Evolutionary conservation across 2,888 invertebrate species (phyloP).

Genomic region (Drosophila fulvimacula): DNA sequence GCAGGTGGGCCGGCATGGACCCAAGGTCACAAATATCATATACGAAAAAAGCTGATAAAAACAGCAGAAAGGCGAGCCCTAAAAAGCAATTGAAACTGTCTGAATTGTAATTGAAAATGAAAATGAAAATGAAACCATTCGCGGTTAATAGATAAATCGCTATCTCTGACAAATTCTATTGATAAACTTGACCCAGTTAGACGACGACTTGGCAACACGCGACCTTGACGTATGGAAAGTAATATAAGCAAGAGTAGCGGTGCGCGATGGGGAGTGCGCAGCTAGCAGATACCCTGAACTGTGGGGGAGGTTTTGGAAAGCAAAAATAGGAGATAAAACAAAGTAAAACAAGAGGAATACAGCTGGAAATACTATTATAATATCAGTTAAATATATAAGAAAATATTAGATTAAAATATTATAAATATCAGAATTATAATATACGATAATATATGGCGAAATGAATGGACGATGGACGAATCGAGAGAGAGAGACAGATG

Average conservation of each 20-base stretch:
- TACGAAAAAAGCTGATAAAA: slow-evolving; percentile 51
- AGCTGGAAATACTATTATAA: no score
- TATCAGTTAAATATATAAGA: no score
- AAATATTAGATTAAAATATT: no score
- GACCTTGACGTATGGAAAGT: slow-evolving; percentile 38
- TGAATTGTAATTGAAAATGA: slow-evolving; percentile 22
- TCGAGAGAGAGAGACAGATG: neutral
- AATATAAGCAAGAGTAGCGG: slow-evolving; percentile 12
- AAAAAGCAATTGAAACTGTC: slow-evolving; percentile 11
- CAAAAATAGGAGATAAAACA: no score
- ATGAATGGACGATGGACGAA: neutral
- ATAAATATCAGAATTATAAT: no score
- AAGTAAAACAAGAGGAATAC: no score
- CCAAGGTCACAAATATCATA: slow-evolving; percentile 62
- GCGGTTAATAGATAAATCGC: slow-evolving; percentile 58
- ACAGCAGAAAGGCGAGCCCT: slow-evolving; percentile 25
- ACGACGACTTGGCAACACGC: slow-evolving; percentile 6
- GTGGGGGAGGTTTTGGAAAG: no score
- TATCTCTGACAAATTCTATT: slow-evolving; percentile 32
- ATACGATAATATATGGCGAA: no score
- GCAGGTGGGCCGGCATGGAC: slow-evolving; percentile 22
- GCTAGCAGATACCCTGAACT: neutral
- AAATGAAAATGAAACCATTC: slow-evolving; percentile 30
- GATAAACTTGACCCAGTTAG: slow-evolving; percentile 76
- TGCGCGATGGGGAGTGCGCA: neutral